Evolutionary conservation across 2,888 invertebrate species (phyloP).

Genomic region (Eupithecia insigniata): DNA sequence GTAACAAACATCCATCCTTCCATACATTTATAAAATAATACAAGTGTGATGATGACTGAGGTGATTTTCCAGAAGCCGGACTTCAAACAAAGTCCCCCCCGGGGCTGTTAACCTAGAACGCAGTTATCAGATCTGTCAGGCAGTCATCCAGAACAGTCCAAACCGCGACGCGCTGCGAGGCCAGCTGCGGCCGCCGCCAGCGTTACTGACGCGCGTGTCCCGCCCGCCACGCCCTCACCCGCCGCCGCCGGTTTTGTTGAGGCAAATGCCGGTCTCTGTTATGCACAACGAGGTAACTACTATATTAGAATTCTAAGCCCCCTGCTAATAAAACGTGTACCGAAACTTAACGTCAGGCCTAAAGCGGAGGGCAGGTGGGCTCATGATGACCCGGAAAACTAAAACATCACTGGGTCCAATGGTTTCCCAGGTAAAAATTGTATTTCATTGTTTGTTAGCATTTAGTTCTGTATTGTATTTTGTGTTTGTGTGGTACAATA

Average conservation of each 20-base stretch:
- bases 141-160: slow-evolving; percentile 96
- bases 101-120: slow-evolving; percentile 96
- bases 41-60: too few species aligned
- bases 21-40: background rate
- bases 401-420: too few species aligned
- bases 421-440: too few species aligned
- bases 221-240: slow-evolving; percentile 65
- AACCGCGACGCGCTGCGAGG: slow-evolving; percentile 94
- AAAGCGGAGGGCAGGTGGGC: too few species aligned
- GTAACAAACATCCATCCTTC: too few species aligned
- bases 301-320: background rate
- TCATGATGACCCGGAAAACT: too few species aligned
- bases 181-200: slow-evolving; percentile 93
- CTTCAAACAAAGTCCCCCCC: slow-evolving; percentile 91
- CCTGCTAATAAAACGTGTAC: too few species aligned
- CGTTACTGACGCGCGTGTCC: slow-evolving; percentile 85
- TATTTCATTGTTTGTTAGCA: too few species aligned
- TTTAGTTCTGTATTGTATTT: too few species aligned
- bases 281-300: slow-evolving; percentile 69
- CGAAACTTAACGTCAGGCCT: too few species aligned
- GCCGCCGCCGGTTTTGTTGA: slow-evolving; percentile 81
- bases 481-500: too few species aligned
- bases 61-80: slow-evolving; percentile 78
- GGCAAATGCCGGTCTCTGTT: slow-evolving; percentile 87
- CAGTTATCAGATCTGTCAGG: slow-evolving; percentile 97